phyloP scores from a whole-genome alignment of 2,888 invertebrate genomes.

The Synergus laeviventris region DNA sequence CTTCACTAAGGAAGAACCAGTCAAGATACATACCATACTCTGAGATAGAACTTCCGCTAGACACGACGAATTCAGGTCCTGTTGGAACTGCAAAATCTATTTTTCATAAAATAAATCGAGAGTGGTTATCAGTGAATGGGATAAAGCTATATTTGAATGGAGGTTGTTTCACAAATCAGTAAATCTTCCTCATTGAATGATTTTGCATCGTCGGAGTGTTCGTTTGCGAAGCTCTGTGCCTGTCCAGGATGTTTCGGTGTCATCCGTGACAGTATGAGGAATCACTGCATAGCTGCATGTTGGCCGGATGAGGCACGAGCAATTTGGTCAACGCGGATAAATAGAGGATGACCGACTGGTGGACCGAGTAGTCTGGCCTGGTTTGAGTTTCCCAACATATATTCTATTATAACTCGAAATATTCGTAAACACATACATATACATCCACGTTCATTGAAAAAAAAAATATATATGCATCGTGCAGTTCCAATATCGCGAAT shows the following conservation, averaged over 20 bases:
- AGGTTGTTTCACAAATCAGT: not conserved
- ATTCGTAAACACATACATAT: conserved; percentile 1
- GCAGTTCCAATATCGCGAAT: conserved; percentile 27
- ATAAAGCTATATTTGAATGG: not conserved
- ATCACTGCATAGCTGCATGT: conserved; percentile 6
- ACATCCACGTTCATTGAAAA: not conserved
- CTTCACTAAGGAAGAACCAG: too few species aligned
- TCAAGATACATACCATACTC: too few species aligned
- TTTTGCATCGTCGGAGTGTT: not conserved
- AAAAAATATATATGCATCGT: not conserved
- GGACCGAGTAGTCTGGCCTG: conserved; percentile 44
- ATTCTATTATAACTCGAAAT: conserved; percentile 56
- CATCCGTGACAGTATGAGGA: conserved; percentile 25
- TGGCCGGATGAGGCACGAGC: conserved; percentile 48
- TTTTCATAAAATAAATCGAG: not conserved
- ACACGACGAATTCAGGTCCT: too few species aligned
- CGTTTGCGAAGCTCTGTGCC: conserved; percentile 7
- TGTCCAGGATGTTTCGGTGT: conserved; percentile 24
- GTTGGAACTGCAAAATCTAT: not conserved
- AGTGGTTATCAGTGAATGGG: not conserved
- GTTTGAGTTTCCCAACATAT: conserved; percentile 50
- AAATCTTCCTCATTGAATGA: conserved; percentile 1
- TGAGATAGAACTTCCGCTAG: too few species aligned
- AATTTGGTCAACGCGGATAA: conserved; percentile 55
- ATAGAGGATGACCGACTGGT: conserved; percentile 51